Percentiles rank a stretch among this genome's conserved stretches.
phyloP scores from a whole-genome alignment of 2,113 vertebrate species.

The Glaucidium brasilianum region DNA sequence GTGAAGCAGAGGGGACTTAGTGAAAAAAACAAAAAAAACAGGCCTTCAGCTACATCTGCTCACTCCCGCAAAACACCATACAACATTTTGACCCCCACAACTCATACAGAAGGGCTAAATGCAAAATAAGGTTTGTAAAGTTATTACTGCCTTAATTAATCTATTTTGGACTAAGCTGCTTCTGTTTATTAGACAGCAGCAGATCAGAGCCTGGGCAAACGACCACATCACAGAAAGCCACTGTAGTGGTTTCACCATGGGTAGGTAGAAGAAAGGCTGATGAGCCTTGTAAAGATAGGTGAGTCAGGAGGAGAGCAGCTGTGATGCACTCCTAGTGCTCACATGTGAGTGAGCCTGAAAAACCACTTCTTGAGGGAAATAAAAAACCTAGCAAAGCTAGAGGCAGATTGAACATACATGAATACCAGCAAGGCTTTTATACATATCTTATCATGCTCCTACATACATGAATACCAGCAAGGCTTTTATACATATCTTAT shows the following conservation, averaged over 20 bases:
- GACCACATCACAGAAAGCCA: not conserved
- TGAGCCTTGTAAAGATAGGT: not conserved
- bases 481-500: not conserved
- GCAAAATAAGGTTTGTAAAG: not conserved
- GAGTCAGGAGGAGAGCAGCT: not conserved
- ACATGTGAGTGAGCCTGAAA: not conserved
- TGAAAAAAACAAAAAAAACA: rapidly evolving
- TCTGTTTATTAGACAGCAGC: not conserved
- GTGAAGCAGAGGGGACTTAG: not conserved
- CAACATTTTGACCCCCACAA: not conserved
- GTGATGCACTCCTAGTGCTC: not conserved
- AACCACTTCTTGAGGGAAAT: not conserved
- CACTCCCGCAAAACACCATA: not conserved
- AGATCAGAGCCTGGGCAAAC: not conserved
- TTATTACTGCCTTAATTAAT: not conserved
- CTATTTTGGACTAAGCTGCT: not conserved
- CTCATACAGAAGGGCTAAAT: not conserved
- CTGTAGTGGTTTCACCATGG: not conserved
- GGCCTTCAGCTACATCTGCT: not conserved
- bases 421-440: not conserved
- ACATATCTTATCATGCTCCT: too few species aligned
- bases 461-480: rapidly evolving
- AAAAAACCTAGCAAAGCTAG: not conserved
- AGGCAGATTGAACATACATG: not conserved
- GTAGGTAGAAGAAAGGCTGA: not conserved